Conservation (phyloP, 2,888 invertebrate species). For the Pocota personata region DNA sequence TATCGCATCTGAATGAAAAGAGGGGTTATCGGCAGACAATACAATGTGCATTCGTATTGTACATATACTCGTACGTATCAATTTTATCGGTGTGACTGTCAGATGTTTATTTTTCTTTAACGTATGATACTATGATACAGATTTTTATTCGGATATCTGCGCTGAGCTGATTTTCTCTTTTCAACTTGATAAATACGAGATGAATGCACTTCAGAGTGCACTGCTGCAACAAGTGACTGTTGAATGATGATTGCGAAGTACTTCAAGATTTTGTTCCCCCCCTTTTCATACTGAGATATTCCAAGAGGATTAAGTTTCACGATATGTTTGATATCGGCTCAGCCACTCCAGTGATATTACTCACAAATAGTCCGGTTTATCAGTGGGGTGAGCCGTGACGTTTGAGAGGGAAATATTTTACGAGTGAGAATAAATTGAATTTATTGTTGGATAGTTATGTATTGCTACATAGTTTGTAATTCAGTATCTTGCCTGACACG, state of each 20-base stretch:
- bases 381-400: not conserved
- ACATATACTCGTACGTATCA: slow-evolving; percentile 21
- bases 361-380: not conserved
- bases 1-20: slow-evolving; percentile 62
- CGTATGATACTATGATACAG: not conserved
- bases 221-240: slow-evolving; percentile 48
- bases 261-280: not conserved
- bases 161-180: slow-evolving; percentile 22
- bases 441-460: not conserved
- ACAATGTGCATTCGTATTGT: slow-evolving; percentile 26
- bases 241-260: slow-evolving; percentile 23
- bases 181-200: not conserved
- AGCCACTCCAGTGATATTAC: slow-evolving; percentile 7
- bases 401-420: not conserved
- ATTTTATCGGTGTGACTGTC: not conserved
- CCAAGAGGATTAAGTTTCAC: slow-evolving; percentile 10
- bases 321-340: slow-evolving; percentile 26
- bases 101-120: slow-evolving; percentile 46
- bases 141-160: slow-evolving; percentile 24
- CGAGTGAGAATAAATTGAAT: slow-evolving; percentile 19
- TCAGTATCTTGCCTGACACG: not conserved
- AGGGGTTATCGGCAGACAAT: not conserved
- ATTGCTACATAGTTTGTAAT: not conserved
- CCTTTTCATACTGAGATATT: not conserved
- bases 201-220: slow-evolving; percentile 13